Percentiles rank a stretch among this genome's conserved stretches.
Evolutionary conservation across 2,113 vertebrate species (phyloP).

Genomic region (Vulpes vulpes): DNA sequence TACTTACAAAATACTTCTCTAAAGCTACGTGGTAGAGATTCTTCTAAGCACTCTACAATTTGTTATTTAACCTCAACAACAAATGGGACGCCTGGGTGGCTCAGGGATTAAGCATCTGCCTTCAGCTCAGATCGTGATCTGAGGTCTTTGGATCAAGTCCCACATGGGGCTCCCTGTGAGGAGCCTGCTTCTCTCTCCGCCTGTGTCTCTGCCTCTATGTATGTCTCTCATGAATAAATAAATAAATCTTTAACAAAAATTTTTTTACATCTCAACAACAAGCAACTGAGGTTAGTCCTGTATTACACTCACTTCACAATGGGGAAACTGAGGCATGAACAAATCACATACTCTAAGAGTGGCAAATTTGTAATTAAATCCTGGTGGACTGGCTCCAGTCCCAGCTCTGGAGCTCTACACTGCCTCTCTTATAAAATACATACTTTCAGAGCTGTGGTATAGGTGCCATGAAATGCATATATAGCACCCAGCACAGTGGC

Average conservation of each 20-base stretch:
- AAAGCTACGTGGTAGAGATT: fast-evolving
- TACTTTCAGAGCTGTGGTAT: not conserved
- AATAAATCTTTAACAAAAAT: too few species aligned
- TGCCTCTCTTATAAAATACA: not conserved
- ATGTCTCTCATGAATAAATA: too few species aligned
- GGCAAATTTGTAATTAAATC: not conserved
- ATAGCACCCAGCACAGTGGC: slow-evolving; percentile 19
- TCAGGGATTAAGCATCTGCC: too few species aligned
- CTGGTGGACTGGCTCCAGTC: not conserved
- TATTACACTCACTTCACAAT: not conserved
- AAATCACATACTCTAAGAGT: not conserved
- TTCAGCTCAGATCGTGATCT: too few species aligned
- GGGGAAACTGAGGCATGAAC: not conserved
- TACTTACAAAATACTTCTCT: not conserved
- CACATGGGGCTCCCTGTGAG: too few species aligned
- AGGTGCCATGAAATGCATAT: not conserved
- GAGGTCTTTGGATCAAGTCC: too few species aligned
- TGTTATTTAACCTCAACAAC: not conserved
- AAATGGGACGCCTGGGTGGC: not conserved
- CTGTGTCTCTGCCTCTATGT: too few species aligned
- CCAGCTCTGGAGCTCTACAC: not conserved
- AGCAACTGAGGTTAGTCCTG: not conserved
- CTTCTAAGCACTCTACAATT: not conserved
- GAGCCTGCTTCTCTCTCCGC: too few species aligned
- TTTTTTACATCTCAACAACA: not conserved